Evolutionary conservation across 2,113 vertebrate genomes (phyloP), one percentile per base, ranked within the genome.

Genomic region (Bubo blakistoni): DNA sequence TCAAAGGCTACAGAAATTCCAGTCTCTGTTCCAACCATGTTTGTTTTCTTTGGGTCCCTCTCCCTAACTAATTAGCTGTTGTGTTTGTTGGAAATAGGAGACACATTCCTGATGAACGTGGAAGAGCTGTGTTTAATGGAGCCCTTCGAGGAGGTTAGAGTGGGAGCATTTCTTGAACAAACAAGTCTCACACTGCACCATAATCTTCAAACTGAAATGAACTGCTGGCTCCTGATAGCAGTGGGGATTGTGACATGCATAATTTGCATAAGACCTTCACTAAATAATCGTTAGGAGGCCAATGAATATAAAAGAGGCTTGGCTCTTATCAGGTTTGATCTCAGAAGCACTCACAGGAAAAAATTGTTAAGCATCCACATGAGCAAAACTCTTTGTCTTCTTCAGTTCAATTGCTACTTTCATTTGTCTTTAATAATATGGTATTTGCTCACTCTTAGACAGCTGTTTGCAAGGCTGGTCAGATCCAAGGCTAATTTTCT

Each of bases 401-500:
- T 78, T 63, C 91, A 77, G 78, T 9, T 91, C 92, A 92, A 96
- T 95, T 96, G 96, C 89, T 95, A 82, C 94, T 96, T 96, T 91
- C 93, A 73, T 97, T 97, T 96, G 89, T 95, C 96, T 97, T 94
- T 95, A 96, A 95, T 97, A 97, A 97, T 42, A 90, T 13, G 95
- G 94, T 95, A 69, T 96, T 97, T 97, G 94, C 92, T 96, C 94
- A 82, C 94, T 85, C 78, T 77, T 40, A 92, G 96, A 81, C 96
- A 96, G 89, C 84, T 84, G 16, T 52, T 95, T 74, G 89, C 94
- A 78, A 80, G 89, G 89, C 84, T 97, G 89, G 42, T 95, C 92
- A 42, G 67, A 94, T 95, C 92, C 94, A 87, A 95, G 91, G 91
- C 96, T 97, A 95, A 96, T 95, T 97, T 97, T 86, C 81, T 97